A percentile compares a stretch with the other conserved stretches of the same genome.
phyloP scores from a whole-genome alignment of 2,113 vertebrate species.

The Gallinago jamesoni region DNA sequence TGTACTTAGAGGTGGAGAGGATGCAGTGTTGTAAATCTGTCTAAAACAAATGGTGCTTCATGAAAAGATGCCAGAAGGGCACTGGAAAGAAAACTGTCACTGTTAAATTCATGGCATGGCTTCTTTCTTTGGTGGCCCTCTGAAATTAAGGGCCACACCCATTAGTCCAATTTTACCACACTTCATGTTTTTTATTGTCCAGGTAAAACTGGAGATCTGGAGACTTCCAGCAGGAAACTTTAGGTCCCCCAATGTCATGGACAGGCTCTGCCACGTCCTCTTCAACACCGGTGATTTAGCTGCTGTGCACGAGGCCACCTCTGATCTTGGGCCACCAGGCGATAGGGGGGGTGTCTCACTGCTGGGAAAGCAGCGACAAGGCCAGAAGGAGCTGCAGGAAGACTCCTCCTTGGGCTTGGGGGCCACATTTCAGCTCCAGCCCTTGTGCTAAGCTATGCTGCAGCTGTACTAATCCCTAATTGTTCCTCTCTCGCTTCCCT shows the following conservation, averaged over 20 bases:
- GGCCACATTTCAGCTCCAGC: neutral
- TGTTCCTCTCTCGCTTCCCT: neutral
- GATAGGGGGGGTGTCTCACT: neutral
- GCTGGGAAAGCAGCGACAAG: neutral
- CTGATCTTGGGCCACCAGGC: fast-evolving
- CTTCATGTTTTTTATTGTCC: neutral
- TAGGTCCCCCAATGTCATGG: neutral
- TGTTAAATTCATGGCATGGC: neutral
- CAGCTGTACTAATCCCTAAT: neutral
- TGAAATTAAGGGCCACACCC: neutral
- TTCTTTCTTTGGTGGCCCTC: neutral
- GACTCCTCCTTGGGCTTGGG: fast-evolving
- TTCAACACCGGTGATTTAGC: neutral
- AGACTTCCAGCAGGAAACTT: neutral
- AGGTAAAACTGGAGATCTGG: neutral
- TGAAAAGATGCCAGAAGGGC: neutral
- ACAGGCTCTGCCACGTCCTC: neutral
- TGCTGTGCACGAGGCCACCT: neutral
- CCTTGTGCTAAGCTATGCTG: neutral
- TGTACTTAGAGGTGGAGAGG: neutral
- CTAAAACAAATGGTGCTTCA: neutral
- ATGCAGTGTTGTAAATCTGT: neutral
- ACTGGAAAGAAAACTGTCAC: neutral
- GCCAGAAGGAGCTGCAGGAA: neutral
- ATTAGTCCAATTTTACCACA: neutral